Conservation (phyloP, 1,140 invertebrate species). For the Lordiphosa mommai region DNA sequence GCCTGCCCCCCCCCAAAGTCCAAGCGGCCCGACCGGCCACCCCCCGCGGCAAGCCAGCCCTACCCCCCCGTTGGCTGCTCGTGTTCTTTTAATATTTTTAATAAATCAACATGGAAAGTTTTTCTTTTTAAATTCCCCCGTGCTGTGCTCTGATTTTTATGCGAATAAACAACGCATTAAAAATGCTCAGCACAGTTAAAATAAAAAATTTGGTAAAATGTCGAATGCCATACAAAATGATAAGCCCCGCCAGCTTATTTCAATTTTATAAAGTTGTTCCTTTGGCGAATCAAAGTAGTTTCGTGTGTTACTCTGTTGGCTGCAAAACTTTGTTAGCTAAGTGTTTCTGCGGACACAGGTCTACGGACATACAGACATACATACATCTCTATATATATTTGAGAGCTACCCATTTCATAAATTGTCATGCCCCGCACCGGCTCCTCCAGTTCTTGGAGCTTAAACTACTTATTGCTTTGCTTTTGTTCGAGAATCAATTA, state of each 20-base stretch:
- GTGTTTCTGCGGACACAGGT: conserved; percentile 28
- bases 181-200: neutral
- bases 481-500: conserved; percentile 75
- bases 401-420: conserved; percentile 56
- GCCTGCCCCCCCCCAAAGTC: too few species aligned
- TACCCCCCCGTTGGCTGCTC: too few species aligned
- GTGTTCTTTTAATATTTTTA: conserved; percentile 38
- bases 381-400: conserved; percentile 2
- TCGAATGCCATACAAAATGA: neutral
- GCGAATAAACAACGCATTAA: neutral
- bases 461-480: conserved; percentile 55
- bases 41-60: too few species aligned
- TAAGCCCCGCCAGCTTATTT: conserved; percentile 40
- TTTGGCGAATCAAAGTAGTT: conserved; percentile 48
- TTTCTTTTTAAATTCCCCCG: conserved; percentile 21
- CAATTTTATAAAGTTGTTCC: conserved; percentile 51
- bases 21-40: too few species aligned
- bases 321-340: conserved; percentile 56
- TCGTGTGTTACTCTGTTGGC: conserved; percentile 52
- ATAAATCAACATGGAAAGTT: conserved; percentile 27
- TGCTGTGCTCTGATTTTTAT: conserved; percentile 4
- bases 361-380: neutral
- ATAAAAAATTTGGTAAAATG: neutral
- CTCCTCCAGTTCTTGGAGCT: conserved; percentile 19
- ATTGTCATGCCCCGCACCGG: conserved; percentile 38